Evolutionary conservation across 2,888 invertebrate genomes (phyloP), one percentile per base, ranked within the genome.

Genomic region (Papilio gigon): DNA sequence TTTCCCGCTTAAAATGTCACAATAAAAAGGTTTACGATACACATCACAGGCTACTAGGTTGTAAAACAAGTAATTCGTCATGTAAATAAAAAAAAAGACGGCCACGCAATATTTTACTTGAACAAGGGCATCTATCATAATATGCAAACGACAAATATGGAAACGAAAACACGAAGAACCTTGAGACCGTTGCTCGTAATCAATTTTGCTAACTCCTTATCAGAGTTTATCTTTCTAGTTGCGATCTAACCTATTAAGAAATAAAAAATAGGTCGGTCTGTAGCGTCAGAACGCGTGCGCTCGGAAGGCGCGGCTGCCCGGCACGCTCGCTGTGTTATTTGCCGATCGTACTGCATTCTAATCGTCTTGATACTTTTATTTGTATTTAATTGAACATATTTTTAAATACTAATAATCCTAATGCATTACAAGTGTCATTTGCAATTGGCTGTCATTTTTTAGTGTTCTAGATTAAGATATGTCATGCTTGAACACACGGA

Each of bases 251-350:
- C 79, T 79, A 78, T 79, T 77, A 78, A 77, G 78, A 75, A 77
- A 77, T 75, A 79, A 80, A 80, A 79, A 77, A 81, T 80, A 80
- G 79, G 77, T 77, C 77, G 74, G 62, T 70, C 58, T 75, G 75
- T 74, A 75, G 71, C 75, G 69, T 73, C 76, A 77, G 84, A 84
- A 83, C 83, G 82, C 80, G 81, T 83, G 68, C 68, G 64, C 81
- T 76, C 75, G 78, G 73, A 78, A 81, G 84, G 85, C 82, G 84
- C 84, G 84, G 83, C 82, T 77, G 77, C 80, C 80, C 78, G 83
- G 79, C 79, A 77, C 78, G 78, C 78, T 78, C 72, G 78, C 77
- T 75, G 73, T 72, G 71, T 76, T 76, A 75, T 74, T 76, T 76
- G 75, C 71, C 71, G 72, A 67, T 60, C 73, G 61, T 75, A 77